Evolutionary conservation across 2,113 vertebrate genomes (phyloP).

Genomic region (Bufo bufo): DNA sequence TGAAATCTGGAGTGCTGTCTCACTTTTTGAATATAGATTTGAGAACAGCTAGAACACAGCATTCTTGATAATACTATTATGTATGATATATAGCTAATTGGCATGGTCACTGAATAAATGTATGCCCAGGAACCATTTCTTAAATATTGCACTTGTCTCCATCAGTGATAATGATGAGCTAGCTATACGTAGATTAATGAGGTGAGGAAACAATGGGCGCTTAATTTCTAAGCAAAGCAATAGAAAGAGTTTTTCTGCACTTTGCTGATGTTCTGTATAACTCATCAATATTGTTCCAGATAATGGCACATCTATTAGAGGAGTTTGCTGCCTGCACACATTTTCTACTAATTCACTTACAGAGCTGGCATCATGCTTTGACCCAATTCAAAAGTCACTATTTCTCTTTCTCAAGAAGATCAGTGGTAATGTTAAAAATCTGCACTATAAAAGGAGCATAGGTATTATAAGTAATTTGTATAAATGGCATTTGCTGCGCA

Average conservation of each 20-base stretch:
- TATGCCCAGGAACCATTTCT: constrained; percentile 15
- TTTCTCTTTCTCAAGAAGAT: not conserved
- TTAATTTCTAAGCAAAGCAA: not conserved
- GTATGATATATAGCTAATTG: not conserved
- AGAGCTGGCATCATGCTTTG: constrained; percentile 12
- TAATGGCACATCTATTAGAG: constrained; percentile 2
- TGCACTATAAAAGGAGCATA: not conserved
- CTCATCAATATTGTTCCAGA: constrained; percentile 10
- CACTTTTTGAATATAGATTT: too few species aligned
- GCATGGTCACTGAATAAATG: not conserved
- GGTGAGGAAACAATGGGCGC: not conserved
- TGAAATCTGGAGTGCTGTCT: too few species aligned
- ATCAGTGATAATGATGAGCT: constrained; percentile 25
- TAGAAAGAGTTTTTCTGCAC: not conserved
- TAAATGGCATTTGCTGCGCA: not conserved
- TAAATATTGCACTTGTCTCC: constrained; percentile 32
- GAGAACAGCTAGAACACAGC: not conserved
- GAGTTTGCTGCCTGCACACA: constrained; percentile 29
- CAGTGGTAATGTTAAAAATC: not conserved
- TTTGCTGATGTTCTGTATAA: constrained; percentile 22
- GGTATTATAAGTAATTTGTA: not conserved
- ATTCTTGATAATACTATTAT: not conserved
- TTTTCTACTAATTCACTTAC: constrained; percentile 21
- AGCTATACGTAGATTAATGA: constrained; percentile 46
- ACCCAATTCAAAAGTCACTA: constrained; percentile 6